phyloP scores from a whole-genome alignment of 2,888 invertebrate genomes.

The Epinotia brunnichana region DNA sequence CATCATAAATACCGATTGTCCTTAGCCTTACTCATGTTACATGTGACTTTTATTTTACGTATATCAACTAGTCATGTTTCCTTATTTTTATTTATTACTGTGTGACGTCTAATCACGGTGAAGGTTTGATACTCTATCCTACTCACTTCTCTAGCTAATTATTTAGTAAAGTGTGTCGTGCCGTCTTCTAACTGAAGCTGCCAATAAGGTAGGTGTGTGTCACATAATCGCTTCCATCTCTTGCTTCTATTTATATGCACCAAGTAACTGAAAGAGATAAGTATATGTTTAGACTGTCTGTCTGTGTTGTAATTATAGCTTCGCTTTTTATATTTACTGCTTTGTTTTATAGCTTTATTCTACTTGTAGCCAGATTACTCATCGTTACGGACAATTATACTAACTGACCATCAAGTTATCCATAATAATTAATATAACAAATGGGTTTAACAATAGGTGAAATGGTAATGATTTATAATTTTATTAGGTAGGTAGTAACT shows the following conservation, averaged over 20 bases:
- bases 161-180: conserved; percentile 49
- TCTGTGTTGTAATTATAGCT: conserved; percentile 6
- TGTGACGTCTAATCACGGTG: conserved; percentile 72
- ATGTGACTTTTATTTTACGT: conserved; percentile 34
- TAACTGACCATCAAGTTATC: conserved; percentile 8
- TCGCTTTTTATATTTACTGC: conserved; percentile 51
- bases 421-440: conserved; percentile 5
- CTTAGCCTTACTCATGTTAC: conserved; percentile 21
- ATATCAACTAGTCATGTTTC: conserved; percentile 37
- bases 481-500: conserved; percentile 26
- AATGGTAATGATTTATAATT: neutral
- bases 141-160: conserved; percentile 51
- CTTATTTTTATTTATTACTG: conserved; percentile 48
- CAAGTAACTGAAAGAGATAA: conserved; percentile 1
- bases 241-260: conserved; percentile 53
- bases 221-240: conserved; percentile 58
- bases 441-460: conserved; percentile 12
- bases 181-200: conserved; percentile 58
- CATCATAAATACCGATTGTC: conserved; percentile 32
- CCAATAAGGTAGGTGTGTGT: conserved; percentile 70
- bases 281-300: conserved; percentile 7
- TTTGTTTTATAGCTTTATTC: conserved; percentile 57
- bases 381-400: neutral
- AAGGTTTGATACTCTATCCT: conserved; percentile 79
- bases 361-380: conserved; percentile 1